Conservation (phyloP, 2,113 vertebrate species). For the Strix aluco region DNA sequence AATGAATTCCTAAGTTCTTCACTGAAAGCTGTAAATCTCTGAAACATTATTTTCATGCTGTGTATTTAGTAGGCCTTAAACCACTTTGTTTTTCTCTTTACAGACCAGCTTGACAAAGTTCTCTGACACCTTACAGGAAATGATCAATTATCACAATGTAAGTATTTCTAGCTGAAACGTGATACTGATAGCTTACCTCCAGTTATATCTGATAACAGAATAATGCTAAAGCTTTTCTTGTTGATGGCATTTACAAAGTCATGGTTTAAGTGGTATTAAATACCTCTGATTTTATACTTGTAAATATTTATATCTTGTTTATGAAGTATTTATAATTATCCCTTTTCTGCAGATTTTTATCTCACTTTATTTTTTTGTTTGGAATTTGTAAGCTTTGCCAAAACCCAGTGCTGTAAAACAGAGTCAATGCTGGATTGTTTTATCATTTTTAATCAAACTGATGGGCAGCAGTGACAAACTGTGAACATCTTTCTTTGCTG, state of each 20-base stretch:
- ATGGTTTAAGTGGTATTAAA: not conserved
- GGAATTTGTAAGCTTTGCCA: not conserved
- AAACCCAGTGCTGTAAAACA: not conserved
- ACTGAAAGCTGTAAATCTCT: not conserved
- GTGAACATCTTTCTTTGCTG: not conserved
- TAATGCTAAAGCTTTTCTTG: not conserved
- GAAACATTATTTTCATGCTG: not conserved
- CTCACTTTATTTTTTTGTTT: not conserved
- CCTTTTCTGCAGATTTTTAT: not conserved
- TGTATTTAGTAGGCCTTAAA: not conserved
- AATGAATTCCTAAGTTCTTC: not conserved
- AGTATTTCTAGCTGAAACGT: constrained; percentile 39
- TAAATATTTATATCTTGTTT: not conserved
- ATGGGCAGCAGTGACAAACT: not conserved
- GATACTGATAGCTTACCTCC: not conserved
- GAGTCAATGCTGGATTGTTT: not conserved
- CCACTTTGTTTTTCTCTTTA: constrained; percentile 25
- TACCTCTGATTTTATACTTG: not conserved
- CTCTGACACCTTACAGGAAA: constrained; percentile 95
- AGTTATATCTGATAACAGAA: not conserved
- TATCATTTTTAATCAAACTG: not conserved
- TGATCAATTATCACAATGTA: constrained; percentile 98
- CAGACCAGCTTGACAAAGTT: constrained; percentile 93
- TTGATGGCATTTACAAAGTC: not conserved
- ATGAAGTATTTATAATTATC: not conserved